Conservation (phyloP, 2,888 invertebrate genomes). For the Drosophila prostipennis region DNA sequence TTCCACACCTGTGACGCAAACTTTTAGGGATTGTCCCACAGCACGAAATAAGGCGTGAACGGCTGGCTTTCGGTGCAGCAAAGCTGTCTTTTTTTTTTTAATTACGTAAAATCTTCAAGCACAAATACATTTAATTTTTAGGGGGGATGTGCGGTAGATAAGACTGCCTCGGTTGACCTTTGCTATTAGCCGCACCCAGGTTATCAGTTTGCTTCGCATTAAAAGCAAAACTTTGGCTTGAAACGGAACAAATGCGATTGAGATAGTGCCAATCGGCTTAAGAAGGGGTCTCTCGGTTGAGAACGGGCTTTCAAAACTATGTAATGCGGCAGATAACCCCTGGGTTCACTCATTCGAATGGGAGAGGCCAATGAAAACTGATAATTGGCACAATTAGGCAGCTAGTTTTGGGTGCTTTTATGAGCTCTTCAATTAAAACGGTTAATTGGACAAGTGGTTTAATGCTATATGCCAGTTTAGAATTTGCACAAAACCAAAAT, state of each 20-base stretch:
- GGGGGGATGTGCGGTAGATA: constrained; percentile 47
- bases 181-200: constrained; percentile 55
- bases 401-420: constrained; percentile 19
- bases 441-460: constrained; percentile 18
- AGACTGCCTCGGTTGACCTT: constrained; percentile 34
- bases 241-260: constrained; percentile 31
- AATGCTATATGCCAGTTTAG: background rate
- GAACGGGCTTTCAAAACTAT: constrained; percentile 6
- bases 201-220: constrained; percentile 48
- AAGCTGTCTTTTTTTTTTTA: constrained; percentile 49
- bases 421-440: constrained; percentile 33
- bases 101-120: constrained; percentile 64
- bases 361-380: constrained; percentile 18
- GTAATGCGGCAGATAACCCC: constrained; percentile 32
- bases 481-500: background rate
- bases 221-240: constrained; percentile 23
- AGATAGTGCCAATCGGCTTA: constrained; percentile 44
- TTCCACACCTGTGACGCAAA: constrained; percentile 33
- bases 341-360: constrained; percentile 6
- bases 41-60: constrained; percentile 68
- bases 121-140: constrained; percentile 17
- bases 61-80: constrained; percentile 6
- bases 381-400: constrained; percentile 39
- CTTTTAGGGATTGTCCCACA: constrained; percentile 50
- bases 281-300: background rate